phyloP scores from a whole-genome alignment of 2,888 invertebrate species.

The Lasioglossum pauxillum region DNA sequence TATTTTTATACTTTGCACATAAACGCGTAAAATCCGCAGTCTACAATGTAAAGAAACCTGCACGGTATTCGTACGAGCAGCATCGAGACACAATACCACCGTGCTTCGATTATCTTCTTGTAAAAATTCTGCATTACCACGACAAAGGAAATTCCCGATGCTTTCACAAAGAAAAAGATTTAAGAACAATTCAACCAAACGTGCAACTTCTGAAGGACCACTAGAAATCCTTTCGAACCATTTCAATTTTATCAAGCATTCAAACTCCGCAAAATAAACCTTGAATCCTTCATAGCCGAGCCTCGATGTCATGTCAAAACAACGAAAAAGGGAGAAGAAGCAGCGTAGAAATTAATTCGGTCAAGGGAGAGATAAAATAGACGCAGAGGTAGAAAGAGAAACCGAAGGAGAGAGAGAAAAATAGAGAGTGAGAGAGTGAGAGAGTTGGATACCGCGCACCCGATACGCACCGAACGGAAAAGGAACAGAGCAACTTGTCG shows the following conservation, averaged over 20 bases:
- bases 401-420: not conserved
- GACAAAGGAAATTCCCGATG: not conserved
- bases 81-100: no score
- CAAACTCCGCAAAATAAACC: not conserved
- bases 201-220: not conserved
- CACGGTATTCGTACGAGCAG: no score
- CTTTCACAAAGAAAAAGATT: not conserved
- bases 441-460: not conserved
- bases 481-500: not conserved
- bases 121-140: no score
- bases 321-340: not conserved
- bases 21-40: no score
- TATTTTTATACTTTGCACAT: no score
- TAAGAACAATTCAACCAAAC: not conserved
- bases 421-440: not conserved
- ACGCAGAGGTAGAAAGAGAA: not conserved
- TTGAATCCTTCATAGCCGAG: not conserved
- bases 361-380: slow-evolving; percentile 4
- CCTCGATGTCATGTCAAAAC: not conserved
- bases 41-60: no score
- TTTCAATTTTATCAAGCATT: not conserved
- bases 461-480: slow-evolving; percentile 4
- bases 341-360: not conserved
- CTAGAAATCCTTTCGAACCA: not conserved
- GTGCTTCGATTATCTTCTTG: no score